Percentiles rank a stretch among this genome's conserved stretches.
Evolutionary conservation across 2,797 vertebrate species (phyloP).

Genomic region (Hylomyscus alleni): DNA sequence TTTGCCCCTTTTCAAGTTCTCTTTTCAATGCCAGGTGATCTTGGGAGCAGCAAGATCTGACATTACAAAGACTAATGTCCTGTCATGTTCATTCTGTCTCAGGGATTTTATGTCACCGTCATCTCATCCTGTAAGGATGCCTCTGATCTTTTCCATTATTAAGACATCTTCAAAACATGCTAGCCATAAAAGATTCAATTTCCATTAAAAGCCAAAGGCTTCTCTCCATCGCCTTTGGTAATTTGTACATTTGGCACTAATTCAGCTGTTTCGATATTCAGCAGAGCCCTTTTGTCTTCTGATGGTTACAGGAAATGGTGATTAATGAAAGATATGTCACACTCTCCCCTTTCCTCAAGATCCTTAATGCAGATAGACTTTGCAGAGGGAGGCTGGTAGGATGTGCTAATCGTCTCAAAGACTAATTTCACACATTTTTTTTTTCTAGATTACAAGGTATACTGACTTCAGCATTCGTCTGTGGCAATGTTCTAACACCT

Average conservation of each 20-base stretch:
- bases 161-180: constrained; percentile 45
- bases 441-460: background rate
- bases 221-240: background rate
- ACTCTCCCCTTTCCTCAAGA: background rate
- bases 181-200: constrained; percentile 1
- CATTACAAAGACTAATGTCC: background rate
- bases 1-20: background rate
- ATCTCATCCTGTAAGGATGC: background rate
- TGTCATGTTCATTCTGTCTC: constrained; percentile 22
- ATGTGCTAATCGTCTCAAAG: background rate
- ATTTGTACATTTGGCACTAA: constrained; percentile 46
- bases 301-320: constrained; percentile 54
- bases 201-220: background rate
- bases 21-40: constrained; percentile 25
- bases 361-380: background rate
- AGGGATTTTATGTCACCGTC: background rate
- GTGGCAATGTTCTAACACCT: background rate
- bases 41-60: constrained; percentile 4
- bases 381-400: background rate
- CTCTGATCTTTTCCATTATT: constrained; percentile 34
- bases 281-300: constrained; percentile 25
- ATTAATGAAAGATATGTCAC: constrained; percentile 40
- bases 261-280: constrained; percentile 26
- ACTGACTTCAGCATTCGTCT: background rate
- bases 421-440: background rate